Evolutionary conservation across 2,113 vertebrate genomes (phyloP).

Genomic region (Nematolebias whitei): DNA sequence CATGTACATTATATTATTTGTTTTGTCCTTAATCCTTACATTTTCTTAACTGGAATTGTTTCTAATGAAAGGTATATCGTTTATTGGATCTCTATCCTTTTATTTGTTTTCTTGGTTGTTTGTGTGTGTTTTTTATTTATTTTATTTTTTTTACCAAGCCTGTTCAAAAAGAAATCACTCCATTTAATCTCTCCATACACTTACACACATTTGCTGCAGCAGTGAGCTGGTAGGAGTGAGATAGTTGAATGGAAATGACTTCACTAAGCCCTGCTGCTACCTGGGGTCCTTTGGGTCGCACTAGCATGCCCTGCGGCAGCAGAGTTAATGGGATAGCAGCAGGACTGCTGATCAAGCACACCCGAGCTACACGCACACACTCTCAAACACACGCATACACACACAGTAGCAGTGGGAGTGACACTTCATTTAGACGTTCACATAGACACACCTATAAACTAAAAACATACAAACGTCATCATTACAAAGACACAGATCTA

Average conservation of each 20-base stretch:
- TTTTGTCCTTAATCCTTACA: too few species aligned
- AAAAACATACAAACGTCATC: slow-evolving; percentile 16
- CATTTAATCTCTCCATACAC: neutral
- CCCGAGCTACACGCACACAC: too few species aligned
- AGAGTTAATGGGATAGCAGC: slow-evolving; percentile 69
- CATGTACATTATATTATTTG: too few species aligned
- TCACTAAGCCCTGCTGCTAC: slow-evolving; percentile 61
- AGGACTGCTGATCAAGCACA: slow-evolving; percentile 72
- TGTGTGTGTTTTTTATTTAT: too few species aligned
- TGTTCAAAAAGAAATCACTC: neutral
- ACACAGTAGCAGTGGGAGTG: slow-evolving; percentile 11
- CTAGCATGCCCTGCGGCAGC: slow-evolving; percentile 59
- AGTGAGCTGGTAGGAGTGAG: slow-evolving; percentile 31
- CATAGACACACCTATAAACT: slow-evolving; percentile 9
- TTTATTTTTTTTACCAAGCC: too few species aligned
- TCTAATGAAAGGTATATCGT: too few species aligned
- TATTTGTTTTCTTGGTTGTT: too few species aligned
- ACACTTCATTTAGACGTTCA: slow-evolving; percentile 16
- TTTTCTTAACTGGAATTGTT: too few species aligned
- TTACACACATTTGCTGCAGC: slow-evolving; percentile 22
- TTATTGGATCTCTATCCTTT: too few species aligned
- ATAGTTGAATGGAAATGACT: slow-evolving; percentile 65
- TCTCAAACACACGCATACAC: slow-evolving; percentile 5
- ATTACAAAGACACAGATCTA: slow-evolving; percentile 23
- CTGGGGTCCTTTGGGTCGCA: slow-evolving; percentile 61